These are phyloP conservation scores for Acromyrmex charruanus DNA, from an alignment of 1,140 invertebrate species.

Conservation along the genomic window DNA sequence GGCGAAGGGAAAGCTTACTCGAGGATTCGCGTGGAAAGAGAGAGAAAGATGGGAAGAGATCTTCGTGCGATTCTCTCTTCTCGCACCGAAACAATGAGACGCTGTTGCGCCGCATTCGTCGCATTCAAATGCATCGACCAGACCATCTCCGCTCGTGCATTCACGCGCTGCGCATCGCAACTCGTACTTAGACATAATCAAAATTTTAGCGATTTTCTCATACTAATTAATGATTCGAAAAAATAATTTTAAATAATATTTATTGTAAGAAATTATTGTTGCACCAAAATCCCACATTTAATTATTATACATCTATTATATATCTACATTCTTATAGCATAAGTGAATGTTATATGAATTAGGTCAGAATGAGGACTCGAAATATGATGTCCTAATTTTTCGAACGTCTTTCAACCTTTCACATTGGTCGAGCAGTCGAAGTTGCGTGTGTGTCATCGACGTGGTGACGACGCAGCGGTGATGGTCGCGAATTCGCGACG, in stretches of 20 bases:
- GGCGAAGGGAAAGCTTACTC: neutral
- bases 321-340: neutral
- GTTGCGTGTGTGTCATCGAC: neutral
- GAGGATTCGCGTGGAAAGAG: conserved; percentile 39
- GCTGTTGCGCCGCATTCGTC: conserved; percentile 74
- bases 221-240: neutral
- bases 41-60: conserved; percentile 63
- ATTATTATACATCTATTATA: neutral
- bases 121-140: conserved; percentile 71
- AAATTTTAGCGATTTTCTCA: neutral
- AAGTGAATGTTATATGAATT: neutral
- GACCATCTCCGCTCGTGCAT: conserved; percentile 49
- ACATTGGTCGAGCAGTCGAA: neutral
- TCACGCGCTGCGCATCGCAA: conserved; percentile 32
- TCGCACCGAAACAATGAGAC: conserved; percentile 75
- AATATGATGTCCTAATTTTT: neutral
- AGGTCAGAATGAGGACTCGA: neutral
- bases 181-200: neutral
- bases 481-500: neutral
- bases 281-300: neutral
- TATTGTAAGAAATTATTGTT: neutral
- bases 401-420: neutral
- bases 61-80: conserved; percentile 60
- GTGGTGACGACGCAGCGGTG: conserved; percentile 22
- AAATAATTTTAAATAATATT: neutral